phyloP scores from a whole-genome alignment of 1,140 invertebrate genomes.

The Sycobia sp. region DNA sequence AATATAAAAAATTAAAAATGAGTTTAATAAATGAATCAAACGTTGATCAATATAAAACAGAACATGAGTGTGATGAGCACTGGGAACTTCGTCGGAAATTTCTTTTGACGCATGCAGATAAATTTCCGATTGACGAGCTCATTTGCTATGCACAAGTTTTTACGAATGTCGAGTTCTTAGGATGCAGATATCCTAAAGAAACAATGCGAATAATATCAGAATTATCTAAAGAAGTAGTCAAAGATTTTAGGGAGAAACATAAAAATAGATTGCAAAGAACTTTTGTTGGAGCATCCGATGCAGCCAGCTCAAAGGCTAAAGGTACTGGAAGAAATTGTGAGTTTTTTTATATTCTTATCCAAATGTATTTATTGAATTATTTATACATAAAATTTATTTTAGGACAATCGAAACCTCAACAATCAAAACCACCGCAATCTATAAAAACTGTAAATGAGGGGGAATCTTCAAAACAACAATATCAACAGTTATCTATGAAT shows the following conservation, averaged over 20 bases:
- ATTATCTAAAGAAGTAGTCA: conserved; percentile 73
- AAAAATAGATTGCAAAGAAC: conserved; percentile 74
- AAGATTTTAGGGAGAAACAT: conserved; percentile 70
- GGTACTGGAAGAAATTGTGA: conserved; percentile 64
- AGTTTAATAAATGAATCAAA: conserved; percentile 45
- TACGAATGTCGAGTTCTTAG: conserved; percentile 81
- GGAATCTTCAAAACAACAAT: not conserved
- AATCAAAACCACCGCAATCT: conserved; percentile 4
- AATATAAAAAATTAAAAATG: conserved; percentile 9
- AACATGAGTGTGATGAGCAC: conserved; percentile 81
- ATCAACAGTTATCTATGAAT: not conserved
- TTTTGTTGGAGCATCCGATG: conserved; percentile 79
- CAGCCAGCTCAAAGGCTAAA: conserved; percentile 74
- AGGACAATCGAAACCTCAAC: conserved; percentile 13
- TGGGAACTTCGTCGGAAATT: conserved; percentile 81
- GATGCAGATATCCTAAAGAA: conserved; percentile 80
- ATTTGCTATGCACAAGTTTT: conserved; percentile 84
- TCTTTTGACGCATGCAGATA: conserved; percentile 72
- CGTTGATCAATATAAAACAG: conserved; percentile 69
- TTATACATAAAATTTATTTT: conserved; percentile 8
- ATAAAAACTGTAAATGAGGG: not conserved
- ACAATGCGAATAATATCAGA: conserved; percentile 80
- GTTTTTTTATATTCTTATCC: conserved; percentile 37
- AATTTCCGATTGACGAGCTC: conserved; percentile 75
- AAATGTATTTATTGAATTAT: not conserved